Evolutionary conservation across 2,797 vertebrate genomes (phyloP), one percentile per base, ranked within the genome.

Genomic region (Lagothrix lagotricha): DNA sequence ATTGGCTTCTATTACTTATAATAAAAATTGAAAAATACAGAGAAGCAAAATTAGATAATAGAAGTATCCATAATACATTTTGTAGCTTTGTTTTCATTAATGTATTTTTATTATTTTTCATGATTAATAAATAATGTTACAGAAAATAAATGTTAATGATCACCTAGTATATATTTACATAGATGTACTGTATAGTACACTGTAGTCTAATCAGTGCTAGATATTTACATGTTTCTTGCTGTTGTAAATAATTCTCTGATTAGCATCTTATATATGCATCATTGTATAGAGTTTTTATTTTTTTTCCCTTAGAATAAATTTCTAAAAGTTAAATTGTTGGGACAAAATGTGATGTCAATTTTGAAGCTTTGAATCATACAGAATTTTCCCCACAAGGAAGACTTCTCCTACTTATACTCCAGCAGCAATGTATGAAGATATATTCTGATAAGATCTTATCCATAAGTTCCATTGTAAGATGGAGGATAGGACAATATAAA

Each of bases 241-340:
- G 72, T 81, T 93, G 26, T 80, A 84, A 81, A 64, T 28, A 86
- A 41, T 0, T 13, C 3, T 54, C 5, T 84, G 19, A 52, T 57
- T 93, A 91, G 54, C 13, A 87, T 86, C 70, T 72, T 77, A 84
- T 79, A 19, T 2, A 58, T 75, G 52, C 11, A 44, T 94, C 13
- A 52, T 36, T 58, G 1, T 12, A 39, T 33, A 83, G 4, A 73
- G 11, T 52, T 85, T 77, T 84, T 4, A 46, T 67, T 79, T 67
- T 86, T 86, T 54, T 80, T 64, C 33, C 28, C 39, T 30, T 26
- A 77, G 52, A 88, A 90, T 79, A 90, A 52, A 90, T 54, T 88
- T 95, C 30, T 83, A 92, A 96, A 88, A 58, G 41, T 88, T 19
- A 7, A 92, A 77, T 67, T 92, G 14, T 57, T 75, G 72, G 22